Conservation (phyloP, 23 tunicate genomes). For the Pegea sp. region DNA sequence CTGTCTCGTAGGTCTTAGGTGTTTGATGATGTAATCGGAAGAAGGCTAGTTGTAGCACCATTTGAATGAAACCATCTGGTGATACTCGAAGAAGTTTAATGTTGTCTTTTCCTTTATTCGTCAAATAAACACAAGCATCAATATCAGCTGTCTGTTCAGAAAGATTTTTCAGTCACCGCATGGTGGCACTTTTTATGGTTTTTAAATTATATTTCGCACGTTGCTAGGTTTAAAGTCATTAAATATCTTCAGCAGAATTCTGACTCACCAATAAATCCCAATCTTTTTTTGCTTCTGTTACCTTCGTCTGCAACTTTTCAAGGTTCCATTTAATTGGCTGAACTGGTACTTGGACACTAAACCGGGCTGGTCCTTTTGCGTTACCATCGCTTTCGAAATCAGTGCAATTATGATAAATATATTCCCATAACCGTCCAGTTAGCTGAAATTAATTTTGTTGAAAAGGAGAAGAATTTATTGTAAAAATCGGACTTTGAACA, state of each 20-base stretch:
- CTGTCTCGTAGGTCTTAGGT: slow-evolving; percentile 94
- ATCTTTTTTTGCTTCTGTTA: slow-evolving; percentile 11
- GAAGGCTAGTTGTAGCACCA: slow-evolving; percentile 81
- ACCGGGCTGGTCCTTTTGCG: slow-evolving; percentile 40
- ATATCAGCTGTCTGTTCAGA: slow-evolving; percentile 18
- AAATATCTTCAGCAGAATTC: neutral
- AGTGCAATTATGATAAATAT: slow-evolving; percentile 7
- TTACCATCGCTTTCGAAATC: slow-evolving; percentile 31
- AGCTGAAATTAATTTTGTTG: slow-evolving; percentile 14
- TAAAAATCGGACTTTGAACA: too few relatives aligned
- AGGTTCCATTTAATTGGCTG: slow-evolving; percentile 38
- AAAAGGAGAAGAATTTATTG: neutral
- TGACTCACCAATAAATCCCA: slow-evolving; percentile 35
- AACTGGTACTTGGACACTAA: too few relatives aligned
- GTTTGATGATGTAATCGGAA: slow-evolving; percentile 43
- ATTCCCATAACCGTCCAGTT: slow-evolving; percentile 55
- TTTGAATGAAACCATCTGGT: slow-evolving; percentile 85
- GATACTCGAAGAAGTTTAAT: slow-evolving; percentile 47
- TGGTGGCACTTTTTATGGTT: neutral
- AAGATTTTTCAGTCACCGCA: neutral
- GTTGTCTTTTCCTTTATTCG: slow-evolving; percentile 51
- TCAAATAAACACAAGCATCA: slow-evolving; percentile 20
- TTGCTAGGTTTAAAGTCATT: neutral
- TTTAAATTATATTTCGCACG: neutral
- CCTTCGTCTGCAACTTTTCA: slow-evolving; percentile 11